These are phyloP conservation scores for Brachionus sp. DNA, from an alignment of 1,140 invertebrate species.

Conservation along the genomic window DNA sequence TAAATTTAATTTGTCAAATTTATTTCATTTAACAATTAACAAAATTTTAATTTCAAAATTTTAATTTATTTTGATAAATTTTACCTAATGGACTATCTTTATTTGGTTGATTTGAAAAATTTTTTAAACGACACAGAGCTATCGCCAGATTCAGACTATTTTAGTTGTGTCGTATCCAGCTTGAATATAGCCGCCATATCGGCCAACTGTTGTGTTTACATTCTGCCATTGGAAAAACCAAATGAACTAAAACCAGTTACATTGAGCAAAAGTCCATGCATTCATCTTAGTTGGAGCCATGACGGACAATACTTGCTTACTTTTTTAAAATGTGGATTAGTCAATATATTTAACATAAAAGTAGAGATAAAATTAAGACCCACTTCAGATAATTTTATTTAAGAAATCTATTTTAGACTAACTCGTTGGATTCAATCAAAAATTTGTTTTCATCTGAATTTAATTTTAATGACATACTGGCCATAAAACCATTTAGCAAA, in stretches of 20 bases:
- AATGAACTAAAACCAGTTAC: conserved; percentile 30
- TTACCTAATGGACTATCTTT: conserved; percentile 27
- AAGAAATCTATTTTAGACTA: neutral
- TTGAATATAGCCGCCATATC: conserved; percentile 3
- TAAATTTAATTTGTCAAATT: too few relatives aligned
- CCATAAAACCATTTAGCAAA: conserved; percentile 24
- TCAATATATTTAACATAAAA: conserved; percentile 8
- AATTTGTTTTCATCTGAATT: neutral
- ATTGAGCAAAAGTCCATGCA: conserved; percentile 4
- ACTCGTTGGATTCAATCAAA: neutral
- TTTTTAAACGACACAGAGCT: conserved; percentile 8
- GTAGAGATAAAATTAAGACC: neutral
- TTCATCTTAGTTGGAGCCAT: neutral
- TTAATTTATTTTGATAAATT: neutral
- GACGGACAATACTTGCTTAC: conserved; percentile 1
- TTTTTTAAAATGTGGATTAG: neutral
- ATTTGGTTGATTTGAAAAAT: conserved; percentile 28
- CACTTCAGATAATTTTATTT: neutral
- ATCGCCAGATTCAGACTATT: neutral
- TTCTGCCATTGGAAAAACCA: conserved; percentile 40
- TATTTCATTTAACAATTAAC: neutral
- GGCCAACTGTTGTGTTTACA: conserved; percentile 10
- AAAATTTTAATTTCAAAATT: neutral
- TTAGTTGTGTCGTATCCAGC: neutral
- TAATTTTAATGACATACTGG: conserved; percentile 15